Evolutionary conservation across 2,797 vertebrate genomes (phyloP).

Genomic region (Coilia nasus): DNA sequence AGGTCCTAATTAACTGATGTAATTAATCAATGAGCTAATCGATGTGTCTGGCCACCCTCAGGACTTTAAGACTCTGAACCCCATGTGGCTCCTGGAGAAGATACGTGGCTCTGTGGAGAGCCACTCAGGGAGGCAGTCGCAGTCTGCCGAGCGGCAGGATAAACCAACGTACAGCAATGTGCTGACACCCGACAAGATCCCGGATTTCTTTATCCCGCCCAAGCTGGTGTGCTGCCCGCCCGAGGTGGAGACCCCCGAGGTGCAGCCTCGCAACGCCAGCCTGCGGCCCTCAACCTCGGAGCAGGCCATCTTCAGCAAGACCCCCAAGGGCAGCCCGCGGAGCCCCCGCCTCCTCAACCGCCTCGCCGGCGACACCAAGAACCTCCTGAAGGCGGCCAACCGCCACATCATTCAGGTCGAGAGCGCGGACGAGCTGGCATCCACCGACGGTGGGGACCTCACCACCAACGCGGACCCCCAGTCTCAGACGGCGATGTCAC

Average conservation of each 20-base stretch:
- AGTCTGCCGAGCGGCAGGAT: constrained; percentile 54
- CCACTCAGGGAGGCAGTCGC: constrained; percentile 46
- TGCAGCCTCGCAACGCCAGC: constrained; percentile 66
- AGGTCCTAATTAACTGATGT: constrained; percentile 26
- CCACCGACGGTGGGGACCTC: constrained; percentile 68
- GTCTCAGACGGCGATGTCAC: constrained; percentile 90
- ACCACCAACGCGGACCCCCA: constrained; percentile 86
- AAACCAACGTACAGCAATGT: constrained; percentile 87
- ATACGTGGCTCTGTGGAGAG: constrained; percentile 62
- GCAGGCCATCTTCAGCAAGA: constrained; percentile 78
- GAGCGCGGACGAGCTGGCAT: constrained; percentile 86
- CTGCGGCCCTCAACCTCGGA: constrained; percentile 79
- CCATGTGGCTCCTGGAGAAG: constrained; percentile 64
- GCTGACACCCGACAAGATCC: constrained; percentile 96
- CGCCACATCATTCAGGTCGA: constrained; percentile 94
- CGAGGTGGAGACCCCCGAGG: constrained; percentile 67
- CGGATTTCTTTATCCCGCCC: constrained; percentile 96
- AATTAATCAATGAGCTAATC: constrained; percentile 26
- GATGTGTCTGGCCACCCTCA: constrained; percentile 13
- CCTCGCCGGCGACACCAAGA: constrained; percentile 82
- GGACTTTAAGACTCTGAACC: neutral
- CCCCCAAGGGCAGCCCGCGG: constrained; percentile 80
- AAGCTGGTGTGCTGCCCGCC: constrained; percentile 83
- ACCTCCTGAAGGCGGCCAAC: constrained; percentile 82
- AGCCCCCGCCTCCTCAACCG: constrained; percentile 86